phyloP scores from a whole-genome alignment of 92 coral and sea anemone genomes.

The Porites lobata region DNA sequence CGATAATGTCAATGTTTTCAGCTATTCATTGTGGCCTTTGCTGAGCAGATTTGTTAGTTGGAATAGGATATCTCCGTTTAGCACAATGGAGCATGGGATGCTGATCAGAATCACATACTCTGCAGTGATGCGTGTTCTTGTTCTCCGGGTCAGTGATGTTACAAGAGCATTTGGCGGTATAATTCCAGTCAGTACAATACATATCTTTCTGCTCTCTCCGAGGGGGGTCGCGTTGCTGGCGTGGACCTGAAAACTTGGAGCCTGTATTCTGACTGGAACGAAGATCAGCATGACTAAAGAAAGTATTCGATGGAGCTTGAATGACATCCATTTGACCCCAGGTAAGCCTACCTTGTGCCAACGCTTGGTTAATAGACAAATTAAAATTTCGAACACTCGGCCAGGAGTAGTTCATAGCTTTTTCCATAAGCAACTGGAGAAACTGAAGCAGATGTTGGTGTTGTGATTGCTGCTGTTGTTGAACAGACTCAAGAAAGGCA shows the following conservation, averaged over 20 bases:
- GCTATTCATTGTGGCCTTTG: not conserved
- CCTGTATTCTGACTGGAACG: conserved; percentile 9
- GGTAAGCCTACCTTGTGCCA: conserved; percentile 37
- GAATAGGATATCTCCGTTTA: conserved; percentile 48
- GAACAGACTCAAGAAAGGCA: conserved; percentile 39
- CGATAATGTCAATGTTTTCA: conserved; percentile 6
- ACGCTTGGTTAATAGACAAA: conserved; percentile 39
- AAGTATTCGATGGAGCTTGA: not conserved
- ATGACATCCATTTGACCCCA: conserved; percentile 20
- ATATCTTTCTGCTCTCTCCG: not conserved
- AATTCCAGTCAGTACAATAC: conserved; percentile 60
- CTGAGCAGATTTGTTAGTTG: not conserved
- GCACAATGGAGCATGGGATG: conserved; percentile 56
- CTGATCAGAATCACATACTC: conserved; percentile 39
- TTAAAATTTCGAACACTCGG: conserved; percentile 48
- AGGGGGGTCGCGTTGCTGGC: not conserved
- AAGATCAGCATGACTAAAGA: conserved; percentile 19
- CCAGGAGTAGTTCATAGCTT: conserved; percentile 49
- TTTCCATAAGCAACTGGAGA: conserved; percentile 42
- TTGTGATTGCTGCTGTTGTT: conserved; percentile 30
- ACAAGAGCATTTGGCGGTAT: conserved; percentile 49
- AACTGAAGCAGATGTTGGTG: conserved; percentile 1
- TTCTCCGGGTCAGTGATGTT: conserved; percentile 24
- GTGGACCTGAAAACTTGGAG: not conserved
- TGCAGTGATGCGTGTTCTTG: conserved; percentile 50